Percentiles rank a stretch among this genome's conserved stretches.
Conservation (phyloP, 1,140 invertebrate species). For the Drosophila rhopaloa region DNA sequence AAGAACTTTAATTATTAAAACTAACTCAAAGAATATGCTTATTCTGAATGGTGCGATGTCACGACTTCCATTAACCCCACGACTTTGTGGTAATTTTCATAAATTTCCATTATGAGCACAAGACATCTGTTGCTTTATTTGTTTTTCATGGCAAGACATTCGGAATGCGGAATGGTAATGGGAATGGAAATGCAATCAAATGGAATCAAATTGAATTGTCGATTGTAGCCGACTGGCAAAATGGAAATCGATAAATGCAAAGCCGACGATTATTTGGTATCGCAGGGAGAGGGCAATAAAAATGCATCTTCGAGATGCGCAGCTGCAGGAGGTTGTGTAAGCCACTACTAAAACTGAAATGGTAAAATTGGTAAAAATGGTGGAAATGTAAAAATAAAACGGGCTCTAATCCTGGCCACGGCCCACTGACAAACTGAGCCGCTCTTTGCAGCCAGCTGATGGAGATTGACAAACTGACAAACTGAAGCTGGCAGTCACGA, state of each 20-base stretch:
- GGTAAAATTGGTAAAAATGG: slow-evolving; percentile 2
- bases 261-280: slow-evolving; percentile 9
- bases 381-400: slow-evolving; percentile 23
- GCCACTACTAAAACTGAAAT: slow-evolving; percentile 4
- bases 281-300: slow-evolving; percentile 3
- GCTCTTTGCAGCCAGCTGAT: slow-evolving; percentile 22
- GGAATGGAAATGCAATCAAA: slow-evolving; percentile 6
- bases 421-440: slow-evolving; percentile 46
- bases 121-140: neutral
- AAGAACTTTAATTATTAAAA: neutral
- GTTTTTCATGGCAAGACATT: neutral
- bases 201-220: slow-evolving; percentile 8
- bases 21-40: no score
- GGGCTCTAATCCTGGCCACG: slow-evolving; percentile 64
- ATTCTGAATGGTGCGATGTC: neutral
- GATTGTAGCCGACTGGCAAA: slow-evolving; percentile 16
- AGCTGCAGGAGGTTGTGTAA: slow-evolving; percentile 48
- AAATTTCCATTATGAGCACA: neutral
- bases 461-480: slow-evolving; percentile 40
- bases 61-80: slow-evolving; percentile 10
- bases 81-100: slow-evolving; percentile 7
- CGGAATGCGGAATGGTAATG: slow-evolving; percentile 27
- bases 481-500: slow-evolving; percentile 56
- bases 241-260: slow-evolving; percentile 15
- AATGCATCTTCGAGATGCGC: slow-evolving; percentile 24